A percentile compares a stretch with the other conserved stretches of the same genome.
Conservation (phyloP, 2,113 vertebrate genomes). For the Solenodon paradoxus region DNA sequence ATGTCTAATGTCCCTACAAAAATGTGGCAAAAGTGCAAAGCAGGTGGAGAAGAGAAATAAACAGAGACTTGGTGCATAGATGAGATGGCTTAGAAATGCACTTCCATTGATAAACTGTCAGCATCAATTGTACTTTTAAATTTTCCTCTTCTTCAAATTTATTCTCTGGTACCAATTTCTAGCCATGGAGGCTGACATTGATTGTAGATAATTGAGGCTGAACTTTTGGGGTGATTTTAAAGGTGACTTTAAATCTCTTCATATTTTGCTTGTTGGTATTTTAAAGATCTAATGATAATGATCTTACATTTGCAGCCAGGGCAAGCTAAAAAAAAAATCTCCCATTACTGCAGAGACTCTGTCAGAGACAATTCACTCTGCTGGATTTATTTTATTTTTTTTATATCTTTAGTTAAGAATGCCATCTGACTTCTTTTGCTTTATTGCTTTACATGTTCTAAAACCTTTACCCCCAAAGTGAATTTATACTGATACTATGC, state of each 20-base stretch:
- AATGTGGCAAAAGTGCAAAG: conserved; percentile 41
- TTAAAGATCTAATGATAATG: conserved; percentile 74
- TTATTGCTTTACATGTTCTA: conserved; percentile 48
- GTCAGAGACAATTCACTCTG: conserved; percentile 62
- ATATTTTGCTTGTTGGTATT: conserved; percentile 76
- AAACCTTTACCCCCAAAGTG: conserved; percentile 46
- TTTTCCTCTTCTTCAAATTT: conserved; percentile 67
- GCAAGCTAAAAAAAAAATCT: conserved; percentile 38
- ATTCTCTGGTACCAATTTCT: conserved; percentile 71
- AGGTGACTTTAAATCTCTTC: conserved; percentile 74
- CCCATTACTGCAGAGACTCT: conserved; percentile 39
- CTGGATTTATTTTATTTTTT: not conserved
- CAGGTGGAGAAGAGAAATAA: conserved; percentile 51
- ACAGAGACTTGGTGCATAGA: conserved; percentile 14
- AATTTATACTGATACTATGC: conserved; percentile 12
- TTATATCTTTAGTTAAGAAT: conserved; percentile 41
- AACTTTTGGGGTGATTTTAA: conserved; percentile 77
- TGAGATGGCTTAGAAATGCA: conserved; percentile 39
- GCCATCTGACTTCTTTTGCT: conserved; percentile 23
- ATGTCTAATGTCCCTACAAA: conserved; percentile 52
- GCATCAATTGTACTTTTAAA: conserved; percentile 71
- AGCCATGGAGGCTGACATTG: conserved; percentile 70
- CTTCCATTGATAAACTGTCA: conserved; percentile 74
- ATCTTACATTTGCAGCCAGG: conserved; percentile 60
- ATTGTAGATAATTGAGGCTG: conserved; percentile 76